Evolutionary conservation across 2,888 invertebrate species (phyloP), one percentile per base, ranked within the genome.

Genomic region (Platynereis dumerilii): DNA sequence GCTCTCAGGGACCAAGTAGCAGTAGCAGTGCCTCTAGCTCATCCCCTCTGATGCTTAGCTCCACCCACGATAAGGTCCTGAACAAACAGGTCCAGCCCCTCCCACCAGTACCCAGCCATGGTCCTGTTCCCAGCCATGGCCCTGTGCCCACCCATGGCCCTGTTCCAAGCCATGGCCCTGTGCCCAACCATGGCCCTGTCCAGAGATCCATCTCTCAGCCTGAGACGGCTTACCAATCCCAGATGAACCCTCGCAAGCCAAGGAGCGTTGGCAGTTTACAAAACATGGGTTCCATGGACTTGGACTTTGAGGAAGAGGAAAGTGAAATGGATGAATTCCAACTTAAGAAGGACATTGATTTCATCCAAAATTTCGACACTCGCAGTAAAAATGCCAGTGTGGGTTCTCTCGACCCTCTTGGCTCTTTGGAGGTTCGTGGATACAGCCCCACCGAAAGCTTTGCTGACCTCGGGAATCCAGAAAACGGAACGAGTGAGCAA

Each of bases 341-440:
- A n/a, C 34, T 62, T 26, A 55, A 62, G 57, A 55, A 56, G 2
- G 62, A 62, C 48, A 62, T 62, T 22, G 56, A 56, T 48, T 62
- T 54, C 42, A 62, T 62, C 12, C 56, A 62, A 20, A 62, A 62
- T 29, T 57, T 57, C 15, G 57, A 62, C 20, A 56, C 61, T 48
- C 29, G 60, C 28, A 60, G 60, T 20, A 24, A 26, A 12, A 48
- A 29, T 34, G 52, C 15, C 17, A 34, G 20, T 28, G 57, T n/a
- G 27, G 52, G 17, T 12, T 34, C 10, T 15, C 45, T 17, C 29
- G 61, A 28, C 61, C 53, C 27, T 54, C 52, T 61, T 42, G 55
- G 48, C n/a, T 29, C 53, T 24, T 17, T 61, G 7, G 61, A 61
- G 39, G 39, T 61, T 29, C 53, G 61, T 7, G 61, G 48, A 20